Percentiles rank a stretch among this genome's conserved stretches.
Evolutionary conservation across 2,888 invertebrate species (phyloP).

Genomic region (Cryptus armator): DNA sequence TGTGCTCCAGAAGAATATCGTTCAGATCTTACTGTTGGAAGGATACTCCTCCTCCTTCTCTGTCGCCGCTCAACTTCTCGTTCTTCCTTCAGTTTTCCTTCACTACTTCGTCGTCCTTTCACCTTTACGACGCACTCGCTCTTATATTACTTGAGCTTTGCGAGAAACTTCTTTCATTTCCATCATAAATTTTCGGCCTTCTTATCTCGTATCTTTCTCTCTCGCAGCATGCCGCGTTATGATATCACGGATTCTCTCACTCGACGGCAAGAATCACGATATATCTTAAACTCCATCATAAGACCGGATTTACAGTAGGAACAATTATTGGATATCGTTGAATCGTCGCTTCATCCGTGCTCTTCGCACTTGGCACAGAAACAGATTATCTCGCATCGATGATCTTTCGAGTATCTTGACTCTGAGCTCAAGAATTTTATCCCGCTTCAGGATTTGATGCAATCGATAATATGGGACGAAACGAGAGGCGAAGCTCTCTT

Average conservation of each 20-base stretch:
- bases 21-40: slow-evolving; percentile 8
- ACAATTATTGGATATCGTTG: slow-evolving; percentile 59
- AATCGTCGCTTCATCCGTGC: slow-evolving; percentile 9
- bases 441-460: slow-evolving; percentile 7
- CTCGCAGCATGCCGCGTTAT: slow-evolving; percentile 20
- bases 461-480: background rate
- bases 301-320: slow-evolving; percentile 27
- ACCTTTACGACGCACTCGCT: slow-evolving; percentile 59
- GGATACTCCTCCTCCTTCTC: slow-evolving; percentile 46
- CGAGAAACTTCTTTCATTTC: slow-evolving; percentile 70
- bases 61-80: slow-evolving; percentile 45
- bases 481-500: background rate
- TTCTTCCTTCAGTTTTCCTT: slow-evolving; percentile 30
- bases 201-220: slow-evolving; percentile 48
- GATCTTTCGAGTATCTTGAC: slow-evolving; percentile 6
- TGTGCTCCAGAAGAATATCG: background rate
- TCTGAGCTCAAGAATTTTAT: background rate
- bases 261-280: slow-evolving; percentile 34
- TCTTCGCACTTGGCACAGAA: background rate
- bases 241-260: slow-evolving; percentile 53
- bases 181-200: slow-evolving; percentile 66
- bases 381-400: slow-evolving; percentile 26
- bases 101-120: slow-evolving; percentile 32
- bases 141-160: slow-evolving; percentile 59
- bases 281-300: slow-evolving; percentile 16